Base-by-base conservation (phyloP, 2,888 invertebrate genomes). In the Cheiracanthium punctorium region DNA sequence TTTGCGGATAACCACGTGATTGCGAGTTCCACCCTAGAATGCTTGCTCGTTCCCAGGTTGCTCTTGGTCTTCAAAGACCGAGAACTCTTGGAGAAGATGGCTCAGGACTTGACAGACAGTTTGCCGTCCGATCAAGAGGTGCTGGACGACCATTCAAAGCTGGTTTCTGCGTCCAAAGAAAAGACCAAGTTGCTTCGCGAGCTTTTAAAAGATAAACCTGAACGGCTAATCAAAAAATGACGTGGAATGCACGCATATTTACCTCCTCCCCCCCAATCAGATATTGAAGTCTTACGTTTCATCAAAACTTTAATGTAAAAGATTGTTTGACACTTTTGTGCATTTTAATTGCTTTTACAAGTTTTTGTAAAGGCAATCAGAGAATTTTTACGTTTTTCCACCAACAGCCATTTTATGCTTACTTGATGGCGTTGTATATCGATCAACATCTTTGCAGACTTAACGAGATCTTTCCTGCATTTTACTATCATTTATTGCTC, bases 1-100 rank as follows among this genome's bases (percentile, higher is more conserved):
- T 85, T 85, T 20, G 58, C 52, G 0, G 14, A n/a, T 0, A 85
- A 85, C 52, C 29, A 29, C 10, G 69, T 79, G 4, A 14, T 85
- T 14, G 64, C 84, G 0, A 85, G 52, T 2, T 65, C 79, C 5
- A 69, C 79, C 1, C 20, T 69, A 2, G 79, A 85, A 20, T 79
- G 67, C 33, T 32, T 85, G 30, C 17, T 74, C 7, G 41, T 85
- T 7, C 69, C 74, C 0, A 48, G 74, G 17, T 14, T 74, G n/a
- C 69, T 85, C 1, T 41, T 85, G 32, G 48, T 73, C 12, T 70
- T 79, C 70, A 85, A 85, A 70, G 41, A 85, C 14, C 52, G 8
- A 14, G 58, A 58, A 0, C 72, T 79, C 17, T 30, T 85, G 10
- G 14, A n/a, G 0, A 69, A 73, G 43, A 85, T 85, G 84, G 74